phyloP scores from a whole-genome alignment of 2,113 vertebrate species.

The Puma concolor region DNA sequence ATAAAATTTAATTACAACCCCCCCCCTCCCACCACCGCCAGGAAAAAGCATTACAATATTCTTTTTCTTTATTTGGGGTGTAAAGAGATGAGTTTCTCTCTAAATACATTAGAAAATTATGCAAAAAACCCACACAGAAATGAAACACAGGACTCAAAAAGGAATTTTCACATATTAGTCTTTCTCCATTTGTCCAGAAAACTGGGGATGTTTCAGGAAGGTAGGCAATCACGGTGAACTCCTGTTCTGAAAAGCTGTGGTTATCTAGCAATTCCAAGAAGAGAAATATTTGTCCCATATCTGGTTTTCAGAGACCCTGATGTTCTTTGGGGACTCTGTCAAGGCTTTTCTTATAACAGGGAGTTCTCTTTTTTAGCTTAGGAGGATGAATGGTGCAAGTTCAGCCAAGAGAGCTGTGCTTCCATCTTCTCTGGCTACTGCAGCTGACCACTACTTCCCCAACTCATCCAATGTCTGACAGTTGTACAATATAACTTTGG shows the following conservation, averaged over 20 bases:
- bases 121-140: not conserved
- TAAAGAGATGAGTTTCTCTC: not conserved
- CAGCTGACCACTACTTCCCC: not conserved
- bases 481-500: slow-evolving; percentile 22
- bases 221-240: not conserved
- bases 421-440: not conserved
- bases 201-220: not conserved
- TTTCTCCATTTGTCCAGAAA: not conserved
- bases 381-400: not conserved
- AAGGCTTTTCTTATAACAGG: not conserved
- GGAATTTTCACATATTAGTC: not conserved
- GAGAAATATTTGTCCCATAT: not conserved
- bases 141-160: not conserved
- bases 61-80: not conserved
- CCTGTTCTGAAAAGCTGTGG: not conserved
- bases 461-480: not conserved
- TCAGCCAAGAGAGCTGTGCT: not conserved
- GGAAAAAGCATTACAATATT: not conserved
- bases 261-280: not conserved
- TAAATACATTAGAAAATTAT: not conserved
- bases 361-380: not conserved
- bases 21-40: not conserved
- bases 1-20: not conserved
- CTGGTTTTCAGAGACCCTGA: not conserved
- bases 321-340: not conserved